phyloP scores from a whole-genome alignment of 2,113 vertebrate genomes.

The Probosciger aterrimus region DNA sequence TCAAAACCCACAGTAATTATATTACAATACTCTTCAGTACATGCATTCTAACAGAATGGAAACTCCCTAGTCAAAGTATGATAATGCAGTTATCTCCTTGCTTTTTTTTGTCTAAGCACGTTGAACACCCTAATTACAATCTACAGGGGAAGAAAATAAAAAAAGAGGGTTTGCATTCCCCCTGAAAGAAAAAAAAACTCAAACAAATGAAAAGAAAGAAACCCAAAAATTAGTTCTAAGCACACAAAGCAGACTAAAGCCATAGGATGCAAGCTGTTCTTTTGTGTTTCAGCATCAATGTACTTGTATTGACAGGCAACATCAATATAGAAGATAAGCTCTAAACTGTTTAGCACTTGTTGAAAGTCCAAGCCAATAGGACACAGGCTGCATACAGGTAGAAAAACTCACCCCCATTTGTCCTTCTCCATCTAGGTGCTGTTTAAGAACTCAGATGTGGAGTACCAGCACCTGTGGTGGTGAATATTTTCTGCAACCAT shows the following conservation, averaged over 20 bases:
- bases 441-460: not conserved
- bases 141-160: not conserved
- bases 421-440: not conserved
- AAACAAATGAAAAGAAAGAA: not conserved
- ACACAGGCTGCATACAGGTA: not conserved
- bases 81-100: not conserved
- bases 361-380: not conserved
- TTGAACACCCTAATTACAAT: not conserved
- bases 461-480: not conserved
- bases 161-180: not conserved
- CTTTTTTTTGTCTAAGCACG: not conserved
- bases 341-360: not conserved
- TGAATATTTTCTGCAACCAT: not conserved
- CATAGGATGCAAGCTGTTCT: not conserved
- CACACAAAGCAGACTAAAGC: not conserved
- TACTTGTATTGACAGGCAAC: not conserved
- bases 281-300: not conserved
- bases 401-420: not conserved
- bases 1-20: not conserved
- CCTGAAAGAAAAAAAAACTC: not conserved
- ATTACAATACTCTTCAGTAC: not conserved
- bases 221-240: not conserved
- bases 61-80: not conserved
- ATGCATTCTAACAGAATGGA: slow-evolving; percentile 1
- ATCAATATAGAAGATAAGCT: not conserved